A percentile compares a stretch with the other conserved stretches of the same genome.
These are phyloP conservation scores for Drosophila borborema DNA, from an alignment of 2,888 invertebrate species.

Conservation along the genomic window DNA sequence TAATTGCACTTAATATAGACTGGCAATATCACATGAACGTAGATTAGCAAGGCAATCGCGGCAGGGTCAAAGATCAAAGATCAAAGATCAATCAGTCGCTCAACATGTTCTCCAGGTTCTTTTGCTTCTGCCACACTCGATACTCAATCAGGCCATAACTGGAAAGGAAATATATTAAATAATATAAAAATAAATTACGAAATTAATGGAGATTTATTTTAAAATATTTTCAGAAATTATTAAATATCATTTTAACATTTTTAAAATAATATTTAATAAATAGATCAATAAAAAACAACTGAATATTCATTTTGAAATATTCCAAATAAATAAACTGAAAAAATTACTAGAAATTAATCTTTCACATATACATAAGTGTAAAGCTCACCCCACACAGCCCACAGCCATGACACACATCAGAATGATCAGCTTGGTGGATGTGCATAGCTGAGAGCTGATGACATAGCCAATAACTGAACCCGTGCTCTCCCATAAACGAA, in stretches of 20 bases:
- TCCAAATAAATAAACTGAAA: too few species aligned
- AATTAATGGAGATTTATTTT: neutral
- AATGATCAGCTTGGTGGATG: constrained; percentile 89
- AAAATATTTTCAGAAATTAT: neutral
- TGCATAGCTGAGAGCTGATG: constrained; percentile 91
- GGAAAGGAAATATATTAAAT: neutral
- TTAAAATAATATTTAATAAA: neutral
- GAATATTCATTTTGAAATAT: too few species aligned
- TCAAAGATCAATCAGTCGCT: constrained; percentile 48
- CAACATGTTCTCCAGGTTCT: constrained; percentile 71
- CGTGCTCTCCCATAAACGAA: constrained; percentile 95
- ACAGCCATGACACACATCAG: constrained; percentile 89
- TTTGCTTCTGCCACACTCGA: constrained; percentile 77
- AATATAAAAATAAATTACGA: too few species aligned
- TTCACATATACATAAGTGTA: neutral
- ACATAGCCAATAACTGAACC: constrained; percentile 95
- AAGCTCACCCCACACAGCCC: constrained; percentile 90
- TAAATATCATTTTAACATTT: neutral
- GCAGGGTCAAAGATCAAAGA: neutral
- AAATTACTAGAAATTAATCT: neutral
- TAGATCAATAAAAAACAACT: too few species aligned
- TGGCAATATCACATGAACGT: constrained; percentile 58
- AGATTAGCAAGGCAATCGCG: constrained; percentile 21
- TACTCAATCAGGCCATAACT: constrained; percentile 83
- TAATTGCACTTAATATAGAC: constrained; percentile 38